phyloP scores from a whole-genome alignment of 2,113 vertebrate genomes.

The Trochalopteron elliotii region DNA sequence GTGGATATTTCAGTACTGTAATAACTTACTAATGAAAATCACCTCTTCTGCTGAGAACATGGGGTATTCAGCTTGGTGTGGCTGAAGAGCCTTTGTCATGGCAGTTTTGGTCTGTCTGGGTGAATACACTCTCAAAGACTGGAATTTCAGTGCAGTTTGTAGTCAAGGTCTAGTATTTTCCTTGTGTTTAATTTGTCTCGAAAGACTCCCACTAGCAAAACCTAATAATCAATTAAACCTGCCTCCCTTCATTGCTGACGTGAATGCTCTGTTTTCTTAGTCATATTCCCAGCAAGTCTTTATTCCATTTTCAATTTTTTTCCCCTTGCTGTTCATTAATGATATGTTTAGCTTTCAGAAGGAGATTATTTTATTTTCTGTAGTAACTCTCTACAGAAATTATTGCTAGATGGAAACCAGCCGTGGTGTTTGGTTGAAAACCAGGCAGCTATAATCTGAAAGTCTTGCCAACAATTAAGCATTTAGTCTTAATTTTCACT shows the following conservation, averaged over 20 bases:
- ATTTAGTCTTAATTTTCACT: neutral
- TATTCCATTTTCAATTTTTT: neutral
- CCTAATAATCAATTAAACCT: neutral
- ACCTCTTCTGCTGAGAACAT: neutral
- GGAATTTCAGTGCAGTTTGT: neutral
- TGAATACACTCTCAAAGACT: neutral
- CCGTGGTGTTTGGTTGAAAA: fast-evolving
- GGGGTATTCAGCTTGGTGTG: neutral
- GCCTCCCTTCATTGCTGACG: neutral
- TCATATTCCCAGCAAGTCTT: neutral
- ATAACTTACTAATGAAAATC: neutral
- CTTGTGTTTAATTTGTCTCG: neutral
- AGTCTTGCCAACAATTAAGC: neutral
- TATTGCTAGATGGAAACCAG: neutral
- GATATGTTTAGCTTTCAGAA: neutral
- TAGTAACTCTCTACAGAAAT: neutral
- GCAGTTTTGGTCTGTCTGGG: neutral
- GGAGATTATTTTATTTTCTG: neutral
- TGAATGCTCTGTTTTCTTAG: neutral
- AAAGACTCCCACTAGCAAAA: neutral
- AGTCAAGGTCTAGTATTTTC: neutral
- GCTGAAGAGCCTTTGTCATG: neutral
- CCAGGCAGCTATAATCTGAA: neutral
- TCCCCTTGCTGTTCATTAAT: neutral
- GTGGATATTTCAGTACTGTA: neutral